Conservation (phyloP, 2,797 vertebrate genomes). For the Rhyacichthys aspro region DNA sequence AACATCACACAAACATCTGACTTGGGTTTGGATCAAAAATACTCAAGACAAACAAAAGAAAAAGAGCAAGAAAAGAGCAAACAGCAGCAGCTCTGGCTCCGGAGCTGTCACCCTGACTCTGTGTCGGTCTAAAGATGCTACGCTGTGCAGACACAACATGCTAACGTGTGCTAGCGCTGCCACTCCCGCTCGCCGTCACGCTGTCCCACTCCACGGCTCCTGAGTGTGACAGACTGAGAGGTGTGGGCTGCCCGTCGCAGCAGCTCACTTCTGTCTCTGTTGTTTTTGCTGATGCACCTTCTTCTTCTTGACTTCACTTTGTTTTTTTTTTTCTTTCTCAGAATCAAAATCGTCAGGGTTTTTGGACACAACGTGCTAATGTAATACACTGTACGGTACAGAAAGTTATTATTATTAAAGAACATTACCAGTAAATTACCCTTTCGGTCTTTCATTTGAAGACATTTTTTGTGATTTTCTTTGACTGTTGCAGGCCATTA, state of each 20-base stretch:
- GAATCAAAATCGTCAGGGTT: constrained; percentile 14
- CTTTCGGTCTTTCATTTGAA: no score
- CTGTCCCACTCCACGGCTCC: constrained; percentile 6
- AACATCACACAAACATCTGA: constrained; percentile 20
- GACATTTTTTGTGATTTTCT: no score
- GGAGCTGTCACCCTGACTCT: constrained; percentile 71
- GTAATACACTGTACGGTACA: no score
- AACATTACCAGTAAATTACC: no score
- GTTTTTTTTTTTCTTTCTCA: constrained; percentile 16
- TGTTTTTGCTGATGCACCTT: constrained; percentile 35
- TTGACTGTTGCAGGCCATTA: no score
- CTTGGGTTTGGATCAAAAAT: constrained; percentile 30
- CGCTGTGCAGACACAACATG: constrained; percentile 61
- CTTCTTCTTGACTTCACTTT: constrained; percentile 33
- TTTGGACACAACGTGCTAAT: not conserved
- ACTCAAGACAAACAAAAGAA: constrained; percentile 20
- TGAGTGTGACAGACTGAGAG: constrained; percentile 15
- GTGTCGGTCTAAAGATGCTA: constrained; percentile 53
- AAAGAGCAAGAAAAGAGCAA: constrained; percentile 60
- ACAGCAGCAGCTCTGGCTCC: constrained; percentile 59
- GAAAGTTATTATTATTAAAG: no score
- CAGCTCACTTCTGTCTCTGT: constrained; percentile 26
- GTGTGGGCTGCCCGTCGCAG: constrained; percentile 50
- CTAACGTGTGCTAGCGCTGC: constrained; percentile 67
- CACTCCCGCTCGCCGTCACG: constrained; percentile 65